These are phyloP conservation scores for Discoglossus pictus DNA, from an alignment of 2,797 vertebrate genomes.

Conservation along the genomic window DNA sequence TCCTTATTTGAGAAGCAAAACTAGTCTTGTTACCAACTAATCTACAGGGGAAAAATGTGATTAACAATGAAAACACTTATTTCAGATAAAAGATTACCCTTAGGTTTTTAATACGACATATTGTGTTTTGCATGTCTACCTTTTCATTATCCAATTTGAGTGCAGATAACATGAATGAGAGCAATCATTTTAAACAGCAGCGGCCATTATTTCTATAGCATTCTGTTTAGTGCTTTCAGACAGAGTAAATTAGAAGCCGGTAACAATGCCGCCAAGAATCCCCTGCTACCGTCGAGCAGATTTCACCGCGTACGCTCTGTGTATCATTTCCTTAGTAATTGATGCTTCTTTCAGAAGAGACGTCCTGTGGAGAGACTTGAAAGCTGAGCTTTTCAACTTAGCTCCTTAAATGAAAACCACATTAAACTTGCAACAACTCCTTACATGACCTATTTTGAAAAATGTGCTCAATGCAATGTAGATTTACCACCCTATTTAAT, in stretches of 20 bases:
- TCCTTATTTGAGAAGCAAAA: too few species aligned
- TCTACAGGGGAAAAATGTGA: too few species aligned
- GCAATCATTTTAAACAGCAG: neutral
- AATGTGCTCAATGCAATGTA: neutral
- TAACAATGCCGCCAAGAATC: slow-evolving; percentile 5
- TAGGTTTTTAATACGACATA: too few species aligned
- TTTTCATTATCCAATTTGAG: too few species aligned
- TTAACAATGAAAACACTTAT: too few species aligned
- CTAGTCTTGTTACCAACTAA: too few species aligned
- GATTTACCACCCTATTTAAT: slow-evolving; percentile 10
- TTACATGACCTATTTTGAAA: slow-evolving; percentile 34
- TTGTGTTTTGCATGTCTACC: too few species aligned
- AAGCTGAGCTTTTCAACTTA: slow-evolving; percentile 33
- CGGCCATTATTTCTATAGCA: neutral
- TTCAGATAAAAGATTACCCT: too few species aligned
- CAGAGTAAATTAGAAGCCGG: slow-evolving; percentile 11
- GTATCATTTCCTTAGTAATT: slow-evolving; percentile 19
- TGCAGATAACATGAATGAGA: too few species aligned
- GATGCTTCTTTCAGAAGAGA: slow-evolving; percentile 9
- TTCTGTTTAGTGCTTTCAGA: slow-evolving; percentile 12
- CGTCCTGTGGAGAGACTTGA: slow-evolving; percentile 38
- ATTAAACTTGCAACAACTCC: slow-evolving; percentile 16
- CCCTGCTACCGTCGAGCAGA: neutral
- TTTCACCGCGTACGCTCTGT: neutral
- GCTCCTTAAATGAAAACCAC: slow-evolving; percentile 34